Conservation (phyloP, 2,888 invertebrate genomes). For the Drosophila putrida region DNA sequence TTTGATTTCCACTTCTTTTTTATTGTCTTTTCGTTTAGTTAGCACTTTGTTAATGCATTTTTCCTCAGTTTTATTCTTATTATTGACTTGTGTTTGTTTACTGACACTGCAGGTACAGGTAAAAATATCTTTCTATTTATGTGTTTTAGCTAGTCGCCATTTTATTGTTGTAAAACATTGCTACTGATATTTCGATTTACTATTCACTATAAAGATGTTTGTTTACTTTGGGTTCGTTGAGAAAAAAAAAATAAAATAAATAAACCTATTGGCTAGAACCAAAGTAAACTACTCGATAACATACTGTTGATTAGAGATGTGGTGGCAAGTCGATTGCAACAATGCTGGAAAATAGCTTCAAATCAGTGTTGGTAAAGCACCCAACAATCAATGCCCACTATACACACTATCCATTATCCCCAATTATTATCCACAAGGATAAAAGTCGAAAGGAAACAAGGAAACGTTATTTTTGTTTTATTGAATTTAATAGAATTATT, state of each 20-base stretch:
- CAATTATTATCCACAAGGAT: neutral
- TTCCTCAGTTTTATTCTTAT: conserved; percentile 2
- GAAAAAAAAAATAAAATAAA: conserved; percentile 24
- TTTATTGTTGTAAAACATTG: neutral
- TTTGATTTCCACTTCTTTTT: conserved; percentile 3
- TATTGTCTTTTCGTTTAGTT: conserved; percentile 9
- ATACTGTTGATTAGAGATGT: neutral
- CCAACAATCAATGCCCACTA: too few species aligned
- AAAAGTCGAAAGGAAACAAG: neutral
- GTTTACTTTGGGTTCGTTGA: conserved; percentile 32
- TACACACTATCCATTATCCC: neutral
- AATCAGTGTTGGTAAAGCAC: conserved; percentile 22
- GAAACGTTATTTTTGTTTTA: conserved; percentile 40
- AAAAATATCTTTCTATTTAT: conserved; percentile 45
- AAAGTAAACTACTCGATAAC: conserved; percentile 24
- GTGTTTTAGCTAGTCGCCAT: conserved; percentile 10
- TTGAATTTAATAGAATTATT: conserved; percentile 74
- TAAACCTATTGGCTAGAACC: conserved; percentile 43
- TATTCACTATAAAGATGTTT: conserved; percentile 27
- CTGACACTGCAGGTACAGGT: conserved; percentile 29
- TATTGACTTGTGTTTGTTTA: conserved; percentile 19
- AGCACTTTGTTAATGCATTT: conserved; percentile 29
- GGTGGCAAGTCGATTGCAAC: conserved; percentile 24
- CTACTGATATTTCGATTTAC: neutral
- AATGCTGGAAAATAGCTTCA: neutral